phyloP scores from a whole-genome alignment of 1,140 invertebrate species.

The Lucilia cuprina region DNA sequence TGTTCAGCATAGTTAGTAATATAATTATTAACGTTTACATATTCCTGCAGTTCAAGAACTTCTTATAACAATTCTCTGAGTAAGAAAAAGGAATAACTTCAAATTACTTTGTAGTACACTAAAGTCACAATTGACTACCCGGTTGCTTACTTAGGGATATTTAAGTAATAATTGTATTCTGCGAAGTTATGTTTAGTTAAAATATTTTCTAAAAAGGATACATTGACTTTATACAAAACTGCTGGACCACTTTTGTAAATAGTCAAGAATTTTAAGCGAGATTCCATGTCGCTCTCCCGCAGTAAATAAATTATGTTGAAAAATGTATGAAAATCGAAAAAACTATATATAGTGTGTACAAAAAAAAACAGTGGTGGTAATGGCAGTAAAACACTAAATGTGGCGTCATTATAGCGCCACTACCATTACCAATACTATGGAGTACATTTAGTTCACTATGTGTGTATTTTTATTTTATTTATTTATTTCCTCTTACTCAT shows the following conservation, averaged over 20 bases:
- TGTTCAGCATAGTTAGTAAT: background rate
- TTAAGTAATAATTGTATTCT: no score
- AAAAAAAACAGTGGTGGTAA: background rate
- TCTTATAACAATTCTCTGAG: no score
- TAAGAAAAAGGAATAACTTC: no score
- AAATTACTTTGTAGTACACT: no score
- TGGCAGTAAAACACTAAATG: background rate
- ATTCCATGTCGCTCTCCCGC: conserved; percentile 9
- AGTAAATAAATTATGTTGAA: conserved; percentile 11
- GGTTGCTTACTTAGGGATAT: no score
- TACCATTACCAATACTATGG: background rate
- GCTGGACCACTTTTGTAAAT: background rate
- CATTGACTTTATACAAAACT: no score
- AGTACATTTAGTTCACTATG: background rate
- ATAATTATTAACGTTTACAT: background rate
- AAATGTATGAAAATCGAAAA: background rate
- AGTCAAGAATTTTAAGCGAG: background rate
- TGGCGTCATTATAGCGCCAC: background rate
- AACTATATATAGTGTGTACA: background rate
- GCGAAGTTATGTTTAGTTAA: no score
- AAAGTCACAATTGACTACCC: no score
- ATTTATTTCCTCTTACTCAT: background rate
- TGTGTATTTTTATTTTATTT: background rate
- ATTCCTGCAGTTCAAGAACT: background rate
- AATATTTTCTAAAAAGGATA: no score